Conservation (phyloP, 2,888 invertebrate species). For the Nebria brevicollis region DNA sequence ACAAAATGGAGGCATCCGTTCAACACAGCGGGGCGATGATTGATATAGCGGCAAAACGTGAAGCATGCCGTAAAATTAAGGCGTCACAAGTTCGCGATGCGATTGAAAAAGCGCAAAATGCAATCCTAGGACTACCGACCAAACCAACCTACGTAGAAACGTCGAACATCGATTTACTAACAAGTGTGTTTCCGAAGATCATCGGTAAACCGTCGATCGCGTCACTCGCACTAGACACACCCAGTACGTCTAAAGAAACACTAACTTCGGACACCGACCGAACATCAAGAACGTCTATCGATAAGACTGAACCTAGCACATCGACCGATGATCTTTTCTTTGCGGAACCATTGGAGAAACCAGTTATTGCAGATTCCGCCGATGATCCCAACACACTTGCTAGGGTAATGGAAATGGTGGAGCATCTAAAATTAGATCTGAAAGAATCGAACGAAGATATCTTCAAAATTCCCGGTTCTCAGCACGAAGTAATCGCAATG, state of each 20-base stretch:
- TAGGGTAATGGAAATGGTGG: not conserved
- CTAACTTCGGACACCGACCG: no score
- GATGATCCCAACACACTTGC: no score
- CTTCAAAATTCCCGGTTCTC: not conserved
- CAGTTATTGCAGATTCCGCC: no score
- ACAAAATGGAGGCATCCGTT: constrained; percentile 10
- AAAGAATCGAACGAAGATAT: not conserved
- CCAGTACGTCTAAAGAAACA: no score
- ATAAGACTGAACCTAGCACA: no score
- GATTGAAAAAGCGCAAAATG: not conserved
- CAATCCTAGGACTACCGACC: not conserved
- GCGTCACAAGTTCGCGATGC: constrained; percentile 29
- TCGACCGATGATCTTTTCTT: no score
- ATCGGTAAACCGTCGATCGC: not conserved
- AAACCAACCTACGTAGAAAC: not conserved
- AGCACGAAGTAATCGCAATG: constrained; percentile 74
- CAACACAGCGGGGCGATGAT: constrained; percentile 14
- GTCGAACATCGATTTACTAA: not conserved
- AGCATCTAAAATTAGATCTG: not conserved
- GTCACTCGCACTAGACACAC: no score
- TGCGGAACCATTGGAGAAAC: no score
- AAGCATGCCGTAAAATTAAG: constrained; percentile 24
- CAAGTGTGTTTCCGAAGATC: not conserved
- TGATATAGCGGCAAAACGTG: constrained; percentile 34
- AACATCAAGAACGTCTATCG: no score